These are phyloP conservation scores for Mormyrus iriodes DNA, from an alignment of 2,113 vertebrate genomes.

Conservation along the genomic window DNA sequence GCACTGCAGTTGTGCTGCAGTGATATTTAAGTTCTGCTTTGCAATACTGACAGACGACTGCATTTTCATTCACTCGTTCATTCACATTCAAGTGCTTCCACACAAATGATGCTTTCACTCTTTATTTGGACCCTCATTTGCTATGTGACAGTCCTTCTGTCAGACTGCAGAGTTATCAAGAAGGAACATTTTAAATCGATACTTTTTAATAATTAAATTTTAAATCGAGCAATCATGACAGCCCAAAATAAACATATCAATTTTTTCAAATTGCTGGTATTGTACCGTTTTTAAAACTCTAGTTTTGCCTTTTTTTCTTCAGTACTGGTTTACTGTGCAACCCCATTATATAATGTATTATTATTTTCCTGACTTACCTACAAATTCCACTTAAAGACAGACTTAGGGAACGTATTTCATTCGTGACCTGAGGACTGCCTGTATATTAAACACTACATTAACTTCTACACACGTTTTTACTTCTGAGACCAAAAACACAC, in stretches of 20 bases:
- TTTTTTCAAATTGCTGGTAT: too few relatives aligned
- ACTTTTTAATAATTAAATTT: too few relatives aligned
- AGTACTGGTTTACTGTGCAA: background rate
- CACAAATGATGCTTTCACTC: background rate
- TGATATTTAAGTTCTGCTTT: background rate
- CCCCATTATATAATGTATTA: too few relatives aligned
- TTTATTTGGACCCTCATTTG: background rate
- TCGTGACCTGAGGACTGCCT: background rate
- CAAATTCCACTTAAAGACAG: too few relatives aligned
- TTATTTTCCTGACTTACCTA: too few relatives aligned
- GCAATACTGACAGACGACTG: background rate
- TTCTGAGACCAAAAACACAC: background rate
- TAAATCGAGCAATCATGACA: too few relatives aligned
- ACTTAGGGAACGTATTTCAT: background rate
- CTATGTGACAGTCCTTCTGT: background rate
- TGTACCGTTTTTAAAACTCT: background rate
- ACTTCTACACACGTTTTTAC: background rate
- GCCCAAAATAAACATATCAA: too few relatives aligned
- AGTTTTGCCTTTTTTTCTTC: background rate
- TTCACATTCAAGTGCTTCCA: background rate
- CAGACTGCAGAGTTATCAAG: background rate
- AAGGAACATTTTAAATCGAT: background rate
- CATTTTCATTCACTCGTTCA: background rate
- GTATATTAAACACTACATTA: background rate
- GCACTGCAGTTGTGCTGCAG: background rate